Percentiles rank a stretch among this genome's conserved stretches.
Conservation (phyloP, 2,888 invertebrate species). For the Dicyrtoma fusca region DNA sequence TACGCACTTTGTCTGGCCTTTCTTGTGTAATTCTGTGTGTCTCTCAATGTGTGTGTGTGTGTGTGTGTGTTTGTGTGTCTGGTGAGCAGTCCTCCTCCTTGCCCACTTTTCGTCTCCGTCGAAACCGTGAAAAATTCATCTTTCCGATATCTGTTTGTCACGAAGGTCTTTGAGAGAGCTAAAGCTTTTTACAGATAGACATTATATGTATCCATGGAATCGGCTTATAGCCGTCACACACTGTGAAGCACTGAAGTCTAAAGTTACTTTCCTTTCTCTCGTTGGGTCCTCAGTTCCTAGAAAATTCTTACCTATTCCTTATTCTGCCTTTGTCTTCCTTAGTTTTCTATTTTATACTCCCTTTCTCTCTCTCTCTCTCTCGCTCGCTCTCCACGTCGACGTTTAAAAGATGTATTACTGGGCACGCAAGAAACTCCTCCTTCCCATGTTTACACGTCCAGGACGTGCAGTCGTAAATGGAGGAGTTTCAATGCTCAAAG, state of each 20-base stretch:
- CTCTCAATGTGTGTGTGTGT: too few species aligned
- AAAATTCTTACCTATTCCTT: neutral
- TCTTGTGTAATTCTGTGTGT: too few species aligned
- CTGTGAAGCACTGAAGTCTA: neutral
- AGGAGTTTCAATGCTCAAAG: too few species aligned
- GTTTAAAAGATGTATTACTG: slow-evolving; percentile 14
- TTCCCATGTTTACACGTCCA: too few species aligned
- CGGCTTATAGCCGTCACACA: too few species aligned
- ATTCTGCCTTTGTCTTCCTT: neutral
- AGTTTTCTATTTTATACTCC: neutral
- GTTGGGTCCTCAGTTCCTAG: slow-evolving; percentile 7
- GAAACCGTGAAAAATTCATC: slow-evolving; percentile 55
- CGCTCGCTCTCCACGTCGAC: neutral
- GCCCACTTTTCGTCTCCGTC: slow-evolving; percentile 35
- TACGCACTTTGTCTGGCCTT: too few species aligned
- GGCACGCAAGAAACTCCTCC: slow-evolving; percentile 11
- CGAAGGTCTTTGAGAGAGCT: slow-evolving; percentile 41
- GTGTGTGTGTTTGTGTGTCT: too few species aligned
- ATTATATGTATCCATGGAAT: too few species aligned
- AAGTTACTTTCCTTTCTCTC: slow-evolving; percentile 16
- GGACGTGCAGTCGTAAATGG: too few species aligned
- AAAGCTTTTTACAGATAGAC: too few species aligned
- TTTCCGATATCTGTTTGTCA: slow-evolving; percentile 54
- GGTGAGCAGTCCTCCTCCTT: neutral
- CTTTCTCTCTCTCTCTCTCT: neutral